phyloP scores from a whole-genome alignment of 1,140 invertebrate species.

The Orchesella cincta region DNA sequence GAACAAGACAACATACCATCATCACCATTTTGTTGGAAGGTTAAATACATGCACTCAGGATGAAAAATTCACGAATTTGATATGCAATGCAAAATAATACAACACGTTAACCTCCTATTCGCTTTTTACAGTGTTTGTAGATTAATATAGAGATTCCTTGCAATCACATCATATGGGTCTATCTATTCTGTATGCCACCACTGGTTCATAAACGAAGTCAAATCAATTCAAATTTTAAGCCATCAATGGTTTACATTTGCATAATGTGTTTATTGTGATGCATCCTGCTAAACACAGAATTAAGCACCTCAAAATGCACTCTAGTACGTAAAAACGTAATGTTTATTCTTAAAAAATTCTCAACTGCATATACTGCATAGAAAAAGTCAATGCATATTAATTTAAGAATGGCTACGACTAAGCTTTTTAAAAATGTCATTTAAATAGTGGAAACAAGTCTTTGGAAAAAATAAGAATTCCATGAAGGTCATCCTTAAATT shows the following conservation, averaged over 20 bases:
- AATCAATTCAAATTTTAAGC: background rate
- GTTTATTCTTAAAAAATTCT: background rate
- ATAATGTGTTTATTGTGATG: background rate
- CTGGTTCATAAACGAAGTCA: background rate
- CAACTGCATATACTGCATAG: background rate
- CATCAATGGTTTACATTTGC: background rate
- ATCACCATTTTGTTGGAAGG: background rate
- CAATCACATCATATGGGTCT: background rate
- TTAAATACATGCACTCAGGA: background rate
- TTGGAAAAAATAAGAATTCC: background rate
- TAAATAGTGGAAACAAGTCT: background rate
- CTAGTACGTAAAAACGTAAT: background rate
- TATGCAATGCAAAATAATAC: background rate
- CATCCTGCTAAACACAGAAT: background rate
- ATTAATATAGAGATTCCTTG: background rate
- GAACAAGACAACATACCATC: background rate
- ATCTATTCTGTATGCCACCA: background rate
- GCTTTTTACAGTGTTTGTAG: background rate
- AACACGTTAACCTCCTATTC: background rate
- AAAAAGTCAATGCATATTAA: background rate
- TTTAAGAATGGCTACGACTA: background rate
- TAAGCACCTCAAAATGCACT: background rate
- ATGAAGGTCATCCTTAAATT: background rate
- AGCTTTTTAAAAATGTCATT: background rate
- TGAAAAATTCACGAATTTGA: slow-evolving; percentile 12